phyloP scores from a whole-genome alignment of 2,113 vertebrate species.

The Hippopotamus amphibius region DNA sequence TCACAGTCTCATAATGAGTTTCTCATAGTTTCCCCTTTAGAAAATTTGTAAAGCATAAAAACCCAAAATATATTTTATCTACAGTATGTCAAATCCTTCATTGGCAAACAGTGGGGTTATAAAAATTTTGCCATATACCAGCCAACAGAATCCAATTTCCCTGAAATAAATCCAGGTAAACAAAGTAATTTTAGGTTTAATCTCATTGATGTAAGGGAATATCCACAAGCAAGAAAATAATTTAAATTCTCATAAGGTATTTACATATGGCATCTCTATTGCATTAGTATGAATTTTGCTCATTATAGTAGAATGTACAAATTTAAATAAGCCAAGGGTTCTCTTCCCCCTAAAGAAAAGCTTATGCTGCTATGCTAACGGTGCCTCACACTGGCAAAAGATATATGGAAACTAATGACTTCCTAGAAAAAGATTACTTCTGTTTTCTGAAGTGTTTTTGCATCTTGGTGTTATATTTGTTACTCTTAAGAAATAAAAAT shows the following conservation, averaged over 20 bases:
- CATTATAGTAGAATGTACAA: neutral
- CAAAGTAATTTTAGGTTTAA: neutral
- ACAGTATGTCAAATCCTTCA: neutral
- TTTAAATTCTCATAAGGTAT: neutral
- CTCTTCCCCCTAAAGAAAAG: neutral
- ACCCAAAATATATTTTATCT: neutral
- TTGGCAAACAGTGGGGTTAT: neutral
- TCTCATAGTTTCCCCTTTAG: neutral
- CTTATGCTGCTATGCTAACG: neutral
- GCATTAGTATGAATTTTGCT: neutral
- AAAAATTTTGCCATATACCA: neutral
- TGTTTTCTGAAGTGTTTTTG: slow-evolving; percentile 46
- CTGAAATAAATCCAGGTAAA: neutral
- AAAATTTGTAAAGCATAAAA: neutral
- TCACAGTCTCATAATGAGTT: neutral
- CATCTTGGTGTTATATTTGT: slow-evolving; percentile 74
- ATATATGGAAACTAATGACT: slow-evolving; percentile 67
- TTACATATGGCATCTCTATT: neutral
- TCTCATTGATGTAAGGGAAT: neutral
- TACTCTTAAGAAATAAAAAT: slow-evolving; percentile 71
- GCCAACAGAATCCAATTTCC: neutral
- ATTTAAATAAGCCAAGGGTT: neutral
- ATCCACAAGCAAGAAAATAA: slow-evolving; percentile 35
- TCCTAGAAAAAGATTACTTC: slow-evolving; percentile 44
- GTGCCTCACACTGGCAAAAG: neutral